phyloP scores from a whole-genome alignment of 1,140 invertebrate species.

The Oreohelix idahoensis region DNA sequence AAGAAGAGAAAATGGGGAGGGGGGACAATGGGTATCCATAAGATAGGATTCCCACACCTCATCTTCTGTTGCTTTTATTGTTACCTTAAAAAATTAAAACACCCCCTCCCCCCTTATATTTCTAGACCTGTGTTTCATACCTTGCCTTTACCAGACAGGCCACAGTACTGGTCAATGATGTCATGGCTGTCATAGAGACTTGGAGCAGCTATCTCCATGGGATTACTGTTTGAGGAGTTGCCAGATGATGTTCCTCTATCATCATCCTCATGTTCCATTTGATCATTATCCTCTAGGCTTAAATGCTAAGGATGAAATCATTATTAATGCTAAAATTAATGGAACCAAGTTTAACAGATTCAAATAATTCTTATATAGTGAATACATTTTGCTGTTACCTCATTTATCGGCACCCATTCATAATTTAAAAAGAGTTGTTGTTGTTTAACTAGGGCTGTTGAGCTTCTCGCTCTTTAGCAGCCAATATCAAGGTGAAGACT shows the following conservation, averaged over 20 bases:
- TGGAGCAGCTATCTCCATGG: slow-evolving; percentile 31
- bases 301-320: neutral
- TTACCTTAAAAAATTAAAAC: too few relatives aligned
- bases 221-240: neutral
- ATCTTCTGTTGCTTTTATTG: too few relatives aligned
- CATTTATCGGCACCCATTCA: too few relatives aligned
- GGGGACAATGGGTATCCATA: too few relatives aligned
- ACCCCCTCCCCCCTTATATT: too few relatives aligned
- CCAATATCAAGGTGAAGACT: too few relatives aligned
- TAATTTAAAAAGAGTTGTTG: too few relatives aligned
- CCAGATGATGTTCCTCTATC: neutral
- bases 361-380: neutral
- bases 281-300: slow-evolving; percentile 34
- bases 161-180: slow-evolving; percentile 28
- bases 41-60: too few relatives aligned
- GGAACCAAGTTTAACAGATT: neutral
- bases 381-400: too few relatives aligned
- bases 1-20: too few relatives aligned
- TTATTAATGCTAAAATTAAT: neutral
- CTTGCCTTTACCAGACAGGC: neutral
- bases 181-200: slow-evolving; percentile 34
- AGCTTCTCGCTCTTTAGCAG: too few relatives aligned
- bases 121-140: neutral
- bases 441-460: too few relatives aligned
- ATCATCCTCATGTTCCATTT: slow-evolving; percentile 30